phyloP scores from a whole-genome alignment of 2,888 invertebrate genomes.

The Sphaerophoria rueppellii region DNA sequence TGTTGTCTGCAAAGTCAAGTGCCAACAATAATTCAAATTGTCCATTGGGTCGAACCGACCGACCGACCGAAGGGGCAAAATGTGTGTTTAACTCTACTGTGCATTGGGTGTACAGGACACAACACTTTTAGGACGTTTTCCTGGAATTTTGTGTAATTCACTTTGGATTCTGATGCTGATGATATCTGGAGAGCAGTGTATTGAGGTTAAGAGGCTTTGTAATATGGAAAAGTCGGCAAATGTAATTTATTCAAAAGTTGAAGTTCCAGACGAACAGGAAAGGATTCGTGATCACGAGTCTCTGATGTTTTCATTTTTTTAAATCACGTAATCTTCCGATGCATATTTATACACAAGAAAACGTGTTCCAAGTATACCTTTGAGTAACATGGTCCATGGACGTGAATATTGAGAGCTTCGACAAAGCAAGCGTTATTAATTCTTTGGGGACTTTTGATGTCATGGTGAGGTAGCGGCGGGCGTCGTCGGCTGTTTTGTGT shows the following conservation, averaged over 20 bases:
- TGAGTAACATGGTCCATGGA: neutral
- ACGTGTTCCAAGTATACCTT: slow-evolving; percentile 20
- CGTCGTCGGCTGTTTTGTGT: neutral
- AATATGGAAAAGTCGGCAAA: slow-evolving; percentile 3
- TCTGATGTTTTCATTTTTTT: neutral
- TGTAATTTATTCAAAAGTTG: slow-evolving; percentile 34
- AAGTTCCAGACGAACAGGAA: slow-evolving; percentile 9
- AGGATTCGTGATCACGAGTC: slow-evolving; percentile 16
- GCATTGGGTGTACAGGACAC: neutral
- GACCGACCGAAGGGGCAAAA: neutral
- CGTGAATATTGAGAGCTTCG: slow-evolving; percentile 23
- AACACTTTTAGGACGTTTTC: neutral
- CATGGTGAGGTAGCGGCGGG: neutral
- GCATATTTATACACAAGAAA: neutral
- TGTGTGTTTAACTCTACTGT: neutral
- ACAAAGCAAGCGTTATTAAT: slow-evolving; percentile 15
- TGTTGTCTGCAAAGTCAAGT: neutral
- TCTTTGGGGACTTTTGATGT: neutral
- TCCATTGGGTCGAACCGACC: slow-evolving; percentile 13
- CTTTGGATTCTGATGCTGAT: neutral
- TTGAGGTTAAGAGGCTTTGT: slow-evolving; percentile 20
- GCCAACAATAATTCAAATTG: slow-evolving; percentile 11
- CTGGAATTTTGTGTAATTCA: slow-evolving; percentile 17
- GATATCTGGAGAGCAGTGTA: neutral
- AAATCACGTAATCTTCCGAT: slow-evolving; percentile 26